Percentiles rank a stretch among this genome's conserved stretches.
Evolutionary conservation across 1,140 invertebrate species (phyloP).

Genomic region (Zaprionus camerounensis): DNA sequence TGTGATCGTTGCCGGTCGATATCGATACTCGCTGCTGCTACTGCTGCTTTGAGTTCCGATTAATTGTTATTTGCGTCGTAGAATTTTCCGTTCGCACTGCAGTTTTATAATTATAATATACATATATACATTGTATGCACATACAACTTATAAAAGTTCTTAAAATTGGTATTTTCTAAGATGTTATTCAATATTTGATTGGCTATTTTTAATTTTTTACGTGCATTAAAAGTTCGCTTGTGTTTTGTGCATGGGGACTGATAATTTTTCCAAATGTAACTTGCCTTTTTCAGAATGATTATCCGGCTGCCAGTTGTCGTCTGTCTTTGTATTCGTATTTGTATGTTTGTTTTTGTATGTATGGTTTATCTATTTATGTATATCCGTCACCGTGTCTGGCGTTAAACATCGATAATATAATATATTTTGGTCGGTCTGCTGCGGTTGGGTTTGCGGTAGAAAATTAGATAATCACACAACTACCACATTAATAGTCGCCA

Average conservation of each 20-base stretch:
- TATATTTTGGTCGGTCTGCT: neutral
- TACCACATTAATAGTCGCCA: neutral
- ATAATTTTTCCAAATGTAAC: constrained; percentile 44
- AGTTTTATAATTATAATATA: constrained; percentile 17
- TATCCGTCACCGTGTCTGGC: constrained; percentile 1
- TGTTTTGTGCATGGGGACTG: constrained; percentile 26
- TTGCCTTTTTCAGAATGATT: constrained; percentile 49
- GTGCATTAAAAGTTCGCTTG: constrained; percentile 50
- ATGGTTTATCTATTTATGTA: constrained; percentile 7
- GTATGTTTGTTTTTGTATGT: neutral
- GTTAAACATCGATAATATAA: constrained; percentile 41
- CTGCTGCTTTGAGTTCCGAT: constrained; percentile 13
- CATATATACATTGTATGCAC: constrained; percentile 31
- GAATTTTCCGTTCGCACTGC: constrained; percentile 32
- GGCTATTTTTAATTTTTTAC: constrained; percentile 21
- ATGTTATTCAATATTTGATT: constrained; percentile 23
- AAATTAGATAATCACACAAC: constrained; percentile 48
- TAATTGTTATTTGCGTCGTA: constrained; percentile 67
- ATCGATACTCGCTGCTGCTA: constrained; percentile 19
- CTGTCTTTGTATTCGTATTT: neutral
- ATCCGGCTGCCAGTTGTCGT: constrained; percentile 36
- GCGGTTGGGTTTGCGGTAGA: constrained; percentile 15
- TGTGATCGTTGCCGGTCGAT: constrained; percentile 21
- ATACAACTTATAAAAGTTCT: constrained; percentile 34
- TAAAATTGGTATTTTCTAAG: constrained; percentile 14